phyloP scores from a whole-genome alignment of 1,140 invertebrate genomes.

The Rhysida immarginata region DNA sequence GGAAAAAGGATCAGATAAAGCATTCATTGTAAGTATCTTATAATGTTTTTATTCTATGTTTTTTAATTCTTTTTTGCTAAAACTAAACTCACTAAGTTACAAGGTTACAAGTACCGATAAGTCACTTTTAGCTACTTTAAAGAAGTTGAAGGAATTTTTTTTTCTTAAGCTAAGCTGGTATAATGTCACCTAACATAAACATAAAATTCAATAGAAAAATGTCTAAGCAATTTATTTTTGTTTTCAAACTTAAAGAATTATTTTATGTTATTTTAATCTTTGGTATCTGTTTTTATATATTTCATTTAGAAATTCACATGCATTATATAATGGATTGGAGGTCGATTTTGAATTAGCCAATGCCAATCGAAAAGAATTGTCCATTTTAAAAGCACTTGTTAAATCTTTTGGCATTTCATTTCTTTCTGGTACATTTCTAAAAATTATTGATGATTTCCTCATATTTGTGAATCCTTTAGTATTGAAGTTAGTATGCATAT shows the following conservation, averaged over 20 bases:
- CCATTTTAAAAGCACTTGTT: conserved; percentile 30
- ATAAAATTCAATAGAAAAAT: neutral
- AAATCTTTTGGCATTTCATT: conserved; percentile 68
- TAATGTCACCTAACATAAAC: too few relatives aligned
- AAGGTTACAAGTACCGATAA: too few relatives aligned
- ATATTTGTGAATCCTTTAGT: conserved; percentile 77
- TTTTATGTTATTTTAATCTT: too few relatives aligned
- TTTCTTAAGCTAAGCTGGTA: too few relatives aligned
- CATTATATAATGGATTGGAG: neutral
- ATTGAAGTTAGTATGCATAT: conserved; percentile 41
- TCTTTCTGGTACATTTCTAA: conserved; percentile 57
- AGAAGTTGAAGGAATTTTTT: neutral
- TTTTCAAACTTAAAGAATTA: too few relatives aligned
- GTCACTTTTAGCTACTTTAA: too few relatives aligned
- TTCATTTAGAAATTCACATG: too few relatives aligned
- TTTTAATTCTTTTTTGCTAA: neutral
- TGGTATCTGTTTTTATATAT: too few relatives aligned
- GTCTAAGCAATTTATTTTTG: too few relatives aligned
- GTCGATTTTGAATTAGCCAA: neutral
- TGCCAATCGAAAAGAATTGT: conserved; percentile 2
- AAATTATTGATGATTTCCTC: conserved; percentile 67
- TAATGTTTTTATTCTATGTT: neutral
- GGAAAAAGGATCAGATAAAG: conserved; percentile 37
- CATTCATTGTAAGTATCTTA: conserved; percentile 29
- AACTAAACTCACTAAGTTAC: too few relatives aligned